Percentiles rank a stretch among this genome's conserved stretches.
Evolutionary conservation across 1,140 invertebrate genomes (phyloP).

Genomic region (Mamestra configurata): DNA sequence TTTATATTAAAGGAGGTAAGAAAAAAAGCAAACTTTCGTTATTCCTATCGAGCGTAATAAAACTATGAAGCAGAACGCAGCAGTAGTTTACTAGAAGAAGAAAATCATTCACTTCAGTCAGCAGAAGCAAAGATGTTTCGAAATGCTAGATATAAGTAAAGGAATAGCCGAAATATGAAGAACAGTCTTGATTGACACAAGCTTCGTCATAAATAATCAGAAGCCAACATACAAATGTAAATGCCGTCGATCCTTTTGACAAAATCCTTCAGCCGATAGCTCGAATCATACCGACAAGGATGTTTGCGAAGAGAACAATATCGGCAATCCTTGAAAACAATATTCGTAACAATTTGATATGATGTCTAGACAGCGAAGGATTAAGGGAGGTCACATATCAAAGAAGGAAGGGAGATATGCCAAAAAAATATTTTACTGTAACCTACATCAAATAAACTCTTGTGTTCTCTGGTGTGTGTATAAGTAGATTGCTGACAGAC

Average conservation of each 20-base stretch:
- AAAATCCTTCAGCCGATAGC: neutral
- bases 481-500: neutral
- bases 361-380: slow-evolving; percentile 35
- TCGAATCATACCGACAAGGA: neutral
- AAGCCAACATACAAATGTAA: neutral
- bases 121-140: too few relatives aligned
- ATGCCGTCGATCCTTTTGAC: neutral
- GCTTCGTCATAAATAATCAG: too few relatives aligned
- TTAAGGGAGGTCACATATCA: slow-evolving; percentile 3
- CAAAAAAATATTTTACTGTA: slow-evolving; percentile 5
- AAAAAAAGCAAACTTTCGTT: too few relatives aligned
- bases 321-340: slow-evolving; percentile 21
- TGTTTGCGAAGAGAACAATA: slow-evolving; percentile 13
- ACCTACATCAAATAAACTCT: neutral
- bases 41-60: too few relatives aligned
- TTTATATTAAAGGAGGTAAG: too few relatives aligned
- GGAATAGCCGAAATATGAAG: too few relatives aligned
- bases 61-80: neutral
- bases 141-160: too few relatives aligned
- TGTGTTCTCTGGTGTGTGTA: neutral
- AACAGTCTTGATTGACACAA: too few relatives aligned
- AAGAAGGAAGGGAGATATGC: neutral
- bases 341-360: slow-evolving; percentile 39
- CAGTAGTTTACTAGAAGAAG: neutral
- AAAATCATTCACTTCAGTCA: too few relatives aligned